Percentiles rank a stretch among this genome's conserved stretches.
phyloP scores from a whole-genome alignment of 1,140 invertebrate genomes.

The Popillia japonica region DNA sequence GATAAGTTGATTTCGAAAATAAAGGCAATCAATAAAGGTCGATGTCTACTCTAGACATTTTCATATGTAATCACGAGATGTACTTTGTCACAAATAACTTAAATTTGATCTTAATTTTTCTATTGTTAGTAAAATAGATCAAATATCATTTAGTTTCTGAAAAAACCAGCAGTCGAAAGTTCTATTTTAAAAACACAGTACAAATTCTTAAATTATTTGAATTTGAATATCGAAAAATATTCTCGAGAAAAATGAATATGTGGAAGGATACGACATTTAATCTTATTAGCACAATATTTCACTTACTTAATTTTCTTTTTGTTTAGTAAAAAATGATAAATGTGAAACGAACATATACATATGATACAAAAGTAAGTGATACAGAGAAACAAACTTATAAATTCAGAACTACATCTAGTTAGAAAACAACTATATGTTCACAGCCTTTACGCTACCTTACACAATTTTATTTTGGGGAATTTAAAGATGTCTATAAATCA shows the following conservation, averaged over 20 bases:
- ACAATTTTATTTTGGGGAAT: not conserved
- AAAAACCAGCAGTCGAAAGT: too few relatives aligned
- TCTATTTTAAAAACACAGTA: too few relatives aligned
- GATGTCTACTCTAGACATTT: too few relatives aligned
- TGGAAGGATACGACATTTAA: conserved; percentile 32
- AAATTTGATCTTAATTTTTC: too few relatives aligned
- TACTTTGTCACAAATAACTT: too few relatives aligned
- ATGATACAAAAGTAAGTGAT: conserved; percentile 34
- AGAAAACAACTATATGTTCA: not conserved
- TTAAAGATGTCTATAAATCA: not conserved
- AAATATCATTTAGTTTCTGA: too few relatives aligned
- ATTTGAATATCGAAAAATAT: conserved; percentile 19
- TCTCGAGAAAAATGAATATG: conserved; percentile 12
- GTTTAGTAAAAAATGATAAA: conserved; percentile 28
- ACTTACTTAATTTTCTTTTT: conserved; percentile 15
- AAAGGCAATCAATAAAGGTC: too few relatives aligned
- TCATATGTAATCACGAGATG: too few relatives aligned
- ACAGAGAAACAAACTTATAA: not conserved
- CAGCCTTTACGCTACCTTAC: conserved; percentile 18
- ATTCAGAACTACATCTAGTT: conserved; percentile 14
- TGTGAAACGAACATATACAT: conserved; percentile 30
- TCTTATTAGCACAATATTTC: conserved; percentile 30
- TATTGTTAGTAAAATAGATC: too few relatives aligned
- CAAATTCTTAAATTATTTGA: not conserved
- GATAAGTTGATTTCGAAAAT: too few relatives aligned